Evolutionary conservation across 2,888 invertebrate species (phyloP).

Genomic region (Apomyelois bistriatella): DNA sequence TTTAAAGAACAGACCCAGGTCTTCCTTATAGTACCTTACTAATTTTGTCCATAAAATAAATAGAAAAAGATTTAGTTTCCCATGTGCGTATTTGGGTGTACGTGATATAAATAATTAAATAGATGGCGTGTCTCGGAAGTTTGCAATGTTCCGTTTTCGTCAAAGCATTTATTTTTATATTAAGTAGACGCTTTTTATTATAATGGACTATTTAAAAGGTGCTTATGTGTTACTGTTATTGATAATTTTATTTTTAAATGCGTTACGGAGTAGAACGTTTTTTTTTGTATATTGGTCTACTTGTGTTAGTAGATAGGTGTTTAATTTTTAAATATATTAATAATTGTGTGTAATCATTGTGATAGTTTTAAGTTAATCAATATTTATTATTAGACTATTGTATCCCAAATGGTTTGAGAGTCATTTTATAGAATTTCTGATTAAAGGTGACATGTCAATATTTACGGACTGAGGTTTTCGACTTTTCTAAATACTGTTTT

Average conservation of each 20-base stretch:
- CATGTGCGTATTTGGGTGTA: too few relatives aligned
- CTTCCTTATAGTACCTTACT: constrained; percentile 5
- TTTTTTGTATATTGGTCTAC: constrained; percentile 23
- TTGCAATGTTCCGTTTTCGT: constrained; percentile 53
- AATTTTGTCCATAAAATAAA: not conserved
- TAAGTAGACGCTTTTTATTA: constrained; percentile 25
- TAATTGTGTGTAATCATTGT: constrained; percentile 33
- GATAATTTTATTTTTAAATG: constrained; percentile 24
- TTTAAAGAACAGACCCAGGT: constrained; percentile 1
- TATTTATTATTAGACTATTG: constrained; percentile 23
- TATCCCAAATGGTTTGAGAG: constrained; percentile 22
- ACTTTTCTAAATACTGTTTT: not conserved
- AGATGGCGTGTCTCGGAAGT: constrained; percentile 34
- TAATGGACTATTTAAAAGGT: constrained; percentile 35
- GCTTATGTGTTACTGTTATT: constrained; percentile 39
- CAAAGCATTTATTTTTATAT: constrained; percentile 44
- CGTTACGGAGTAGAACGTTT: constrained; percentile 20
- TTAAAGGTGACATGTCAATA: not conserved
- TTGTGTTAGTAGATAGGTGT: constrained; percentile 31
- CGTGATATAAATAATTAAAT: constrained; percentile 13
- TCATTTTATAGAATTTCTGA: constrained; percentile 1
- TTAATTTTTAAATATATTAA: constrained; percentile 24
- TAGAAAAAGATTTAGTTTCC: too few relatives aligned
- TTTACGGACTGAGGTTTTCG: not conserved
- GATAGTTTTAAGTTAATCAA: constrained; percentile 32